These are phyloP conservation scores for Globodera rostochiensis DNA, from an alignment of 1,140 invertebrate species.

Conservation along the genomic window DNA sequence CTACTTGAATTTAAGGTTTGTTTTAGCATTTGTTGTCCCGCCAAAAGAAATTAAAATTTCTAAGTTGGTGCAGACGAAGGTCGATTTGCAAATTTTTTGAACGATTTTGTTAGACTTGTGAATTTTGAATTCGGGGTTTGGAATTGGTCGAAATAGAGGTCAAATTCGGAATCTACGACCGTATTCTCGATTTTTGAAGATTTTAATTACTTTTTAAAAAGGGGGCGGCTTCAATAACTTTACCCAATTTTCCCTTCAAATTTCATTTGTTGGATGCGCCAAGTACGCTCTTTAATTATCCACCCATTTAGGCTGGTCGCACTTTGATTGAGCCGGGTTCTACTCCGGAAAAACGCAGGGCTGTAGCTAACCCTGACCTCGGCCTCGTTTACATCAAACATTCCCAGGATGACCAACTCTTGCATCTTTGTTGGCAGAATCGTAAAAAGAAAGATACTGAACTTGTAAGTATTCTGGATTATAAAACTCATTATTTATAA, in stretches of 20 bases:
- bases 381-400: conserved; percentile 88
- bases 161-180: not conserved
- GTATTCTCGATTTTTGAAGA: too few species aligned
- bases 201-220: too few species aligned
- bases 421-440: conserved; percentile 98
- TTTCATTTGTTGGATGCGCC: not conserved
- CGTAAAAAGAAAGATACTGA: conserved; percentile 77
- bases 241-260: not conserved
- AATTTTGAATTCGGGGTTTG: too few species aligned
- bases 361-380: conserved; percentile 87
- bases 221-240: too few species aligned
- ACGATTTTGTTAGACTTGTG: too few species aligned
- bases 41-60: too few species aligned
- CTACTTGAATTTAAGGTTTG: conserved; percentile 49
- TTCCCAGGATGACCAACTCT: conserved; percentile 84
- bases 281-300: not conserved
- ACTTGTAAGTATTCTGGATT: conserved; percentile 71
- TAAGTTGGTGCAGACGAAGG: too few species aligned
- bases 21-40: not conserved
- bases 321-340: conserved; percentile 49
- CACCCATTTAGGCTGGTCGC: conserved; percentile 41
- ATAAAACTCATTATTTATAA: too few species aligned
- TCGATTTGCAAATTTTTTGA: too few species aligned
- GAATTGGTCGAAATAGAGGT: not conserved
- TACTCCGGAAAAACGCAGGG: conserved; percentile 52